Conservation (phyloP, 1,140 invertebrate species). For the Lutraria rhynchaena region DNA sequence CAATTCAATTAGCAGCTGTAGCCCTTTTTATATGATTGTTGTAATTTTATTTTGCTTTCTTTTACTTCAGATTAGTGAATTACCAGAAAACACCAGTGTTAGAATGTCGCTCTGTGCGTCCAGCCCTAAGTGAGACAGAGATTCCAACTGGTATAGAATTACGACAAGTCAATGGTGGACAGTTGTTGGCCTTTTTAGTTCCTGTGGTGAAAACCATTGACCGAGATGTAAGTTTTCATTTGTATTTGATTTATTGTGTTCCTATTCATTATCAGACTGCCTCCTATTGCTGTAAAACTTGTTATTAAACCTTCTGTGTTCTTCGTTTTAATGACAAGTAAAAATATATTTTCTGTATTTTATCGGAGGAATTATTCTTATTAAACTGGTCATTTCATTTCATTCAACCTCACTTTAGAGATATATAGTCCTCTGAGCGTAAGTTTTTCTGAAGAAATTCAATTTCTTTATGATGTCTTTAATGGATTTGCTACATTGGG, state of each 20-base stretch:
- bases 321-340: no score
- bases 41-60: background rate
- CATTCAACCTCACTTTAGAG: no score
- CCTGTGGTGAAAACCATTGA: conserved; percentile 65
- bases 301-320: background rate
- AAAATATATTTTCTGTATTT: no score
- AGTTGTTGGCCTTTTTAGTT: conserved; percentile 63
- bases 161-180: conserved; percentile 55
- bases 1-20: no score
- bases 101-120: conserved; percentile 67
- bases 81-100: conserved; percentile 58
- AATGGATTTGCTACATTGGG: no score
- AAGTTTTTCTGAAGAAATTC: no score
- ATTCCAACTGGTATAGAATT: conserved; percentile 68
- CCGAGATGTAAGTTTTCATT: conserved; percentile 22
- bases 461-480: no score
- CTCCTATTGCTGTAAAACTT: background rate
- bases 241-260: background rate
- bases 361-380: no score
- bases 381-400: no score
- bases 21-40: no score
- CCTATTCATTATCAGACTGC: background rate
- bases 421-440: no score
- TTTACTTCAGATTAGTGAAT: conserved; percentile 65
- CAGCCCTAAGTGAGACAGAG: conserved; percentile 57